Base-by-base conservation (phyloP, 2,797 vertebrate genomes). In the Clarias pachynema region DNA sequence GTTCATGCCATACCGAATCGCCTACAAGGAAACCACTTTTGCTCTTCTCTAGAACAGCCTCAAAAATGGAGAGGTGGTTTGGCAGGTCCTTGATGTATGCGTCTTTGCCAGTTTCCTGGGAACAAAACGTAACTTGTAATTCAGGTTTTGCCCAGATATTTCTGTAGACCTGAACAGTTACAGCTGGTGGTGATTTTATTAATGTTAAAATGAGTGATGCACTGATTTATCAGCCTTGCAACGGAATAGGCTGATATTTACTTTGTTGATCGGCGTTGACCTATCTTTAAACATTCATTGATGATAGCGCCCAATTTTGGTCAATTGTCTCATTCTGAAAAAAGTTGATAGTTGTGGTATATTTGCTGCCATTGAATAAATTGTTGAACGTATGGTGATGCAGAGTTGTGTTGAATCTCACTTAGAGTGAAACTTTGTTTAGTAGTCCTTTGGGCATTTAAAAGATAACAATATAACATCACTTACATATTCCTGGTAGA, bases 401-500 rank as follows among this genome's bases (percentile, higher is more conserved):
- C 37, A 44, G 69, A 44, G 1, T 0, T 40, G 68, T 65, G 65
- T 68, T 34, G 15, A 69, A 3, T 37, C 66, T 69, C 37, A 60
- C 20, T 68, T 12, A 20, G 22, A 7, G 8, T 22, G 4, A 37
- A 7, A 34, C 66, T 34, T 68, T 68, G 15, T 37, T 69, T 69
- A 22, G 31, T 12, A 37, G 16, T 14, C 12, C 0, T 53, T 53
- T 14, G 12, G 49, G 49, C 49, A 53, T 53, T 31, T 7, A 15
- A 22, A 56, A 20, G 72, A 60, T 5, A 22, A 26, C 4, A 20
- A 78, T 22, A 16, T 31, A 8, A 20, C 0, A 16, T 3, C 7
- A 31, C 94, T 92, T 89, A 95, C 95, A 0, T 95, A 95, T 81
- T 95, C 94, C 84, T 94, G 91, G 79, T 95, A 96, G 89, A 95